Conservation (phyloP, 2,797 vertebrate genomes). For the Peromyscus nudipes region DNA sequence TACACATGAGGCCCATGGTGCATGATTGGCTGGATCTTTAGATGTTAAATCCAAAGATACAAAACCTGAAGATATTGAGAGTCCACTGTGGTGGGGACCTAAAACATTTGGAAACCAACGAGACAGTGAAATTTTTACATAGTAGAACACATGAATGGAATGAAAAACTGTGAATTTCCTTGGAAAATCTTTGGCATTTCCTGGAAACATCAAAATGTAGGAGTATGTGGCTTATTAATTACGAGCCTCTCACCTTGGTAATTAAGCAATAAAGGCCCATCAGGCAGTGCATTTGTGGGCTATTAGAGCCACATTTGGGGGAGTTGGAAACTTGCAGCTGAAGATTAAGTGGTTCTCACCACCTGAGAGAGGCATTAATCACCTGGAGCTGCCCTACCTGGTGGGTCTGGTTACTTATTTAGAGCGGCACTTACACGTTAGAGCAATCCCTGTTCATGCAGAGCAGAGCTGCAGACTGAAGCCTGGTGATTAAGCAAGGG, state of each 20-base stretch:
- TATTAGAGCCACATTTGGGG: conserved; percentile 80
- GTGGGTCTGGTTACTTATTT: conserved; percentile 73
- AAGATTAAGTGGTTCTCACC: conserved; percentile 86
- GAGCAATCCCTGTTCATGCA: background rate
- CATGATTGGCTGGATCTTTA: background rate
- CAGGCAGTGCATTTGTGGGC: conserved; percentile 83
- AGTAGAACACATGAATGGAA: background rate
- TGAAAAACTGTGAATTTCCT: conserved; percentile 74
- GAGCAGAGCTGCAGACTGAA: background rate
- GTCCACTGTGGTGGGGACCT: too few species aligned
- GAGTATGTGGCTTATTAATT: conserved; percentile 87
- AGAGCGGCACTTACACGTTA: conserved; percentile 33
- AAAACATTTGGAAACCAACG: background rate
- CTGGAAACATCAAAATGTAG: conserved; percentile 81
- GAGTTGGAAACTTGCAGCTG: conserved; percentile 76
- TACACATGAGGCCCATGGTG: background rate
- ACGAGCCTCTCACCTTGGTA: conserved; percentile 86
- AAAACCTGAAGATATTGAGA: too few species aligned
- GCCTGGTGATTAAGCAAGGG: conserved; percentile 58
- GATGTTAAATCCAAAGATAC: background rate
- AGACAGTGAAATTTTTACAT: background rate
- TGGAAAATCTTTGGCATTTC: conserved; percentile 75
- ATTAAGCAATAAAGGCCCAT: conserved; percentile 88
- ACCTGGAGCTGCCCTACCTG: conserved; percentile 77
- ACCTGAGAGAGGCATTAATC: conserved; percentile 85